Evolutionary conservation across 2,888 invertebrate genomes (phyloP).

Genomic region (Glyphotaelius pellucidus): DNA sequence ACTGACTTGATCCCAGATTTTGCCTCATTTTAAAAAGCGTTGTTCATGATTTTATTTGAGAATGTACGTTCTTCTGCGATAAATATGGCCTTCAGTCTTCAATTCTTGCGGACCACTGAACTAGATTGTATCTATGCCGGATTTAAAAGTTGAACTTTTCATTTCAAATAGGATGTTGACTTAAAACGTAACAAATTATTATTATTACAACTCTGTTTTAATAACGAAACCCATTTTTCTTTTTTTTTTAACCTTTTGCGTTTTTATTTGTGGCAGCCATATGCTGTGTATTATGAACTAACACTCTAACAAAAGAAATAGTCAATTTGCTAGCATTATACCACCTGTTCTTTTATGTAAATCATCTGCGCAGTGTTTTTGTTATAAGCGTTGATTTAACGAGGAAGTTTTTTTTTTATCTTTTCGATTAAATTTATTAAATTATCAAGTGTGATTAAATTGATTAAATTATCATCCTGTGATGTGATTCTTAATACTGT

Average conservation of each 20-base stretch:
- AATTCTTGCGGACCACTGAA: neutral
- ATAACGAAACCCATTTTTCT: neutral
- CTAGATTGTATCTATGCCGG: neutral
- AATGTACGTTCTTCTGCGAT: neutral
- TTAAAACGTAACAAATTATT: neutral
- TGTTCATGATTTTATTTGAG: neutral
- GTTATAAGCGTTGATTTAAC: no score
- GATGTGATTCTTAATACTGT: no score
- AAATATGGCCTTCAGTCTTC: neutral
- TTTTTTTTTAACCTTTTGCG: neutral
- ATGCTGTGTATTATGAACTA: no score
- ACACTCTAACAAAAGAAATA: neutral
- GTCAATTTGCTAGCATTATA: no score
- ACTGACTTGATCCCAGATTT: no score
- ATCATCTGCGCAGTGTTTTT: neutral
- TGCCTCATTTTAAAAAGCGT: neutral
- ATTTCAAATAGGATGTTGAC: slow-evolving; percentile 5
- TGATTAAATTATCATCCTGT: no score
- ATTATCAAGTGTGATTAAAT: no score
- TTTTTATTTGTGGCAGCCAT: no score
- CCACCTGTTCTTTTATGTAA: no score
- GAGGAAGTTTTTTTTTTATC: no score
- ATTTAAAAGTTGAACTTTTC: slow-evolving; percentile 20
- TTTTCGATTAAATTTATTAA: no score
- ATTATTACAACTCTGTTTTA: neutral